Evolutionary conservation across 2,888 invertebrate genomes (phyloP), one percentile per base, ranked within the genome.

Genomic region (Chymomyza caudatula): DNA sequence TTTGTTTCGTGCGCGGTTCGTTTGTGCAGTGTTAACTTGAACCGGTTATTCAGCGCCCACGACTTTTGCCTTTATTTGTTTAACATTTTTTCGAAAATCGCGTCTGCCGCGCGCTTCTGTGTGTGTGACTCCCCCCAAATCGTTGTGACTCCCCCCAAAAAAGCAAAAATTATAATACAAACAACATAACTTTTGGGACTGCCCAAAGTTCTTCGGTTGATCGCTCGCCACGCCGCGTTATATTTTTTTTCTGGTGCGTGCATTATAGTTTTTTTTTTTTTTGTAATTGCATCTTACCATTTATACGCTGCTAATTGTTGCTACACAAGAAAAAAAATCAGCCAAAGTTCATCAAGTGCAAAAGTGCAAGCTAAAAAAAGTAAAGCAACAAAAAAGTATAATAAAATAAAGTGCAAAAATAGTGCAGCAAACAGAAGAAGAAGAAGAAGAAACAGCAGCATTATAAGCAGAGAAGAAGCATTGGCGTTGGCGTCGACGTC

Each of bases 261-360:
- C 19, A 13, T 54, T 25, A 13, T 23, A n/a, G 13, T 54, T 25
- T 6, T 54, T 54, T 55, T 55, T 55, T 55, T 55, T 55, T 55
- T 53, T 53, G 5, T 4, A 4, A 54, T 25, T 23, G 25, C 54
- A 23, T 15, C n/a, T 11, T 11, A 19, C 49, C 49, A 49, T 49
- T 49, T 17, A 49, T 49, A 49, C 49, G 49, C 49, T 49, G 49
- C 49, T 17, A 20, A 43, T 43, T 43, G 25, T 25, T 25, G 15
- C 13, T 43, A 49, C 19, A 19, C 15, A 49, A 49, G 11, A 19
- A 51, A 51, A 51, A 19, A 47, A 17, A 44, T 5, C 4, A 29
- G 19, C 25, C 55, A 29, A 20, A 53, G n/a, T 25, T 25, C 20
- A 44, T 13, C 19, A 8, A 6, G 15, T 55, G 13, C 17, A 37